A percentile compares a stretch with the other conserved stretches of the same genome.
Evolutionary conservation across 2,113 vertebrate genomes (phyloP).

Genomic region (Paralichthys olivaceus): DNA sequence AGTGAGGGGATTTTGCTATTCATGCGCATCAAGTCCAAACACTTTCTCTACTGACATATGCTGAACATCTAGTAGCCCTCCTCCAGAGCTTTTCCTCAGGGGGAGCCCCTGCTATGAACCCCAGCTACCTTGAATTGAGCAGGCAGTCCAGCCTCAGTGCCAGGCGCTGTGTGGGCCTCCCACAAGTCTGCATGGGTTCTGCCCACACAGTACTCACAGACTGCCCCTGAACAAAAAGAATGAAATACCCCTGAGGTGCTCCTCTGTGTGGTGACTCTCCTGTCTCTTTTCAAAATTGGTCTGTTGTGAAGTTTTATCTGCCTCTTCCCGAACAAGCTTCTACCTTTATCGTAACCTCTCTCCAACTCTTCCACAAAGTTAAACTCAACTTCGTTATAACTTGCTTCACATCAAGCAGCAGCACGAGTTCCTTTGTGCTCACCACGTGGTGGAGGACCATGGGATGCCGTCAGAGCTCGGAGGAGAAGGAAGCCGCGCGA

Average conservation of each 20-base stretch:
- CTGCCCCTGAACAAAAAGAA: slow-evolving; percentile 64
- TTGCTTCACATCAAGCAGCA: slow-evolving; percentile 70
- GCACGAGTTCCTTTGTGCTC: slow-evolving; percentile 76
- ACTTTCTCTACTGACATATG: slow-evolving; percentile 61
- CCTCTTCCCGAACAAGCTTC: slow-evolving; percentile 4
- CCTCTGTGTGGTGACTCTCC: slow-evolving; percentile 51
- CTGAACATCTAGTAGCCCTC: slow-evolving; percentile 33
- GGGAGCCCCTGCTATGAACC: slow-evolving; percentile 75
- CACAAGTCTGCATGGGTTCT: slow-evolving; percentile 68
- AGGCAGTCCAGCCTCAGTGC: slow-evolving; percentile 63
- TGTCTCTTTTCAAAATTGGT: slow-evolving; percentile 33
- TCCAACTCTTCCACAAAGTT: slow-evolving; percentile 22
- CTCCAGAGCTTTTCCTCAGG: slow-evolving; percentile 54
- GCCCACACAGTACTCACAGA: slow-evolving; percentile 70
- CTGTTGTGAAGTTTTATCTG: slow-evolving; percentile 29
- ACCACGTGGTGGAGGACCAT: slow-evolving; percentile 86
- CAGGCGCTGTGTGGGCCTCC: slow-evolving; percentile 70
- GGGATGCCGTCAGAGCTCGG: slow-evolving; percentile 99
- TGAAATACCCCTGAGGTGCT: slow-evolving; percentile 70
- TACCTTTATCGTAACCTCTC: neutral
- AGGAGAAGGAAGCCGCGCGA: slow-evolving; percentile 98
- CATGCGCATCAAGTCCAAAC: slow-evolving; percentile 56
- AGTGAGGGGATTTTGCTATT: slow-evolving; percentile 65
- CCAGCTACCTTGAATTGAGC: slow-evolving; percentile 58
- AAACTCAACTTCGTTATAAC: slow-evolving; percentile 53